Evolutionary conservation across 2,797 vertebrate species (phyloP), one percentile per base, ranked within the genome.

Genomic region (Schizothorax lantsangensis): DNA sequence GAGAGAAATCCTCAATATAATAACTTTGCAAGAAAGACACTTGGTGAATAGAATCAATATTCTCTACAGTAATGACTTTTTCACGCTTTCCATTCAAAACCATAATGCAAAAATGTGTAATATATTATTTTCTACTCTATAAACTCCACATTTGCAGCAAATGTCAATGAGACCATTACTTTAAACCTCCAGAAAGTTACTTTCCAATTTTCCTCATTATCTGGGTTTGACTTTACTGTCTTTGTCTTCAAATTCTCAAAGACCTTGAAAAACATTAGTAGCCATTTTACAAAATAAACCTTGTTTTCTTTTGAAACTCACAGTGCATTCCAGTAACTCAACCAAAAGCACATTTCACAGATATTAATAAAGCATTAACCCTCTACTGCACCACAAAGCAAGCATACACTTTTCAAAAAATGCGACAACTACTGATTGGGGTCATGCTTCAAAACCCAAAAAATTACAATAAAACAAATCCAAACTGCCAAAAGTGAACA

Each of bases 161-260:
- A 54, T 36, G 47, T 77, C 77, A 79, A 62, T 45, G 23, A 7
- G 40, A 19, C 23, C 15, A 45, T 80, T 80, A 43, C n/a, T 62
- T 62, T 30, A 64, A 80, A 21, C n/a, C 57, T 64, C 57, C 78
- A 30, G 57, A 79, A 45, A 52, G 33, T n/a, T 38, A 57, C 52
- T 79, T 59, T 79, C 21, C 33, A 57, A 38, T 23, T 54, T 62
- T 11, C 54, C 68, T 43, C 14, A 59, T 33, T 30, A 19, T 71
- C 49, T 21, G 33, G 26, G 8, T 30, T 2, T 72, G 23, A 30
- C n/a, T 83, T 38, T 26, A 36, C 12, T 1, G 5, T 6, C 43
- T 73, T 47, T 15, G 26, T 47, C 43, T 47, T 5, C 11, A 23
- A 71, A 38, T 57, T 52, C 14, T 17, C 14, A 79, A 14, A 23